phyloP scores from a whole-genome alignment of 2,888 invertebrate genomes.

The Zele albiditarsus region DNA sequence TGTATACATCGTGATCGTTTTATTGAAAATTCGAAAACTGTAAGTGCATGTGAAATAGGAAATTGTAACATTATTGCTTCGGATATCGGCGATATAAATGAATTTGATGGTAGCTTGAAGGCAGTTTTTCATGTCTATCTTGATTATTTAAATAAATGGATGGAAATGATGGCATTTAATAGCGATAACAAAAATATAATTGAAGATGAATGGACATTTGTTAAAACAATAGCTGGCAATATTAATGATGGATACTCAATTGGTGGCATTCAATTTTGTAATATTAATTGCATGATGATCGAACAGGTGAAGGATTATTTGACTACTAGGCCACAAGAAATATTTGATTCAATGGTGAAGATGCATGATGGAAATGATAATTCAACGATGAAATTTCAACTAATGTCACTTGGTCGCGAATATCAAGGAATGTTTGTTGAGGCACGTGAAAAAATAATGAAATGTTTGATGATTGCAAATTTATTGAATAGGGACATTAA shows the following conservation, averaged over 20 bases:
- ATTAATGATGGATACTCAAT: constrained; percentile 83
- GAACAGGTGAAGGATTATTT: constrained; percentile 75
- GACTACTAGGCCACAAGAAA: constrained; percentile 68
- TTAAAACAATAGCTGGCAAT: constrained; percentile 84
- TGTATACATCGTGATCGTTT: constrained; percentile 87
- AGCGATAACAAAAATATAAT: constrained; percentile 83
- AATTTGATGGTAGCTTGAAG: constrained; percentile 86
- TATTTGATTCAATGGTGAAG: constrained; percentile 58
- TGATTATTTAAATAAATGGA: constrained; percentile 89
- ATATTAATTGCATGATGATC: constrained; percentile 75
- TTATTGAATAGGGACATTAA: constrained; percentile 81
- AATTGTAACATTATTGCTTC: background rate
- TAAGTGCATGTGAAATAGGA: constrained; percentile 74
- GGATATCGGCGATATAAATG: constrained; percentile 75
- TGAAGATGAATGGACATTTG: constrained; percentile 92
- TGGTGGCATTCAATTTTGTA: constrained; percentile 84
- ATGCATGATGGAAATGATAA: constrained; percentile 48
- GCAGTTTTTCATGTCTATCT: constrained; percentile 88
- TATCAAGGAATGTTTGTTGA: constrained; percentile 86
- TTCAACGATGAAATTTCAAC: constrained; percentile 72
- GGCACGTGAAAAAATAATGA: constrained; percentile 85
- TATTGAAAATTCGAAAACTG: constrained; percentile 78
- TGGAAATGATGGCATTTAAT: constrained; percentile 79
- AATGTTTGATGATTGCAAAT: constrained; percentile 88
- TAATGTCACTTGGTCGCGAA: constrained; percentile 82